These are phyloP conservation scores for Pygoscelis adeliae DNA, from an alignment of 2,113 vertebrate species.

Conservation along the genomic window DNA sequence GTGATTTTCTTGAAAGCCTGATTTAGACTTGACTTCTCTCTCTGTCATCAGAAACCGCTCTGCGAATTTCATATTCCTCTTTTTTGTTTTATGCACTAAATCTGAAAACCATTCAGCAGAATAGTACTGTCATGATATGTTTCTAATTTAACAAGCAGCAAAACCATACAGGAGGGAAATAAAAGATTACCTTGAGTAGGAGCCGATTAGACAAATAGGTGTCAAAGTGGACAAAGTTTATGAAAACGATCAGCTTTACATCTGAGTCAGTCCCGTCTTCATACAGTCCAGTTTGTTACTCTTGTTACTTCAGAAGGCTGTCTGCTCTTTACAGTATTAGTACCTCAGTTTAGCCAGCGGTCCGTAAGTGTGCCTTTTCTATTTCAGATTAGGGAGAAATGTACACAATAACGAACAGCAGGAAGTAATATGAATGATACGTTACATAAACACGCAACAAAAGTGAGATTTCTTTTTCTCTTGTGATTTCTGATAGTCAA, in stretches of 20 bases:
- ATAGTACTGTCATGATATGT: not conserved
- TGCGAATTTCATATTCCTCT: not conserved
- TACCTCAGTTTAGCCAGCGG: not conserved
- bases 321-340: not conserved
- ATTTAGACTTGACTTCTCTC: not conserved
- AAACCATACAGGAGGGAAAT: not conserved
- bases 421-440: not conserved
- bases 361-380: not conserved
- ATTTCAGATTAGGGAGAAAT: not conserved
- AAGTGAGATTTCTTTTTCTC: not conserved
- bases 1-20: not conserved
- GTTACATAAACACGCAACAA: not conserved
- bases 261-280: not conserved
- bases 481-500: not conserved
- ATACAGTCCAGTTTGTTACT: not conserved
- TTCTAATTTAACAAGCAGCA: constrained; percentile 2
- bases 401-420: not conserved
- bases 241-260: not conserved
- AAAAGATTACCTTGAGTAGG: not conserved
- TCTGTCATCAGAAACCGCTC: not conserved
- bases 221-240: not conserved
- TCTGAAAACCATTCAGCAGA: not conserved
- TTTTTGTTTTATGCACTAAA: not conserved
- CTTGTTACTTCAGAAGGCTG: not conserved
- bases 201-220: not conserved